Conservation (phyloP, 2,113 vertebrate species). For the Megaptera novaeangliae region DNA sequence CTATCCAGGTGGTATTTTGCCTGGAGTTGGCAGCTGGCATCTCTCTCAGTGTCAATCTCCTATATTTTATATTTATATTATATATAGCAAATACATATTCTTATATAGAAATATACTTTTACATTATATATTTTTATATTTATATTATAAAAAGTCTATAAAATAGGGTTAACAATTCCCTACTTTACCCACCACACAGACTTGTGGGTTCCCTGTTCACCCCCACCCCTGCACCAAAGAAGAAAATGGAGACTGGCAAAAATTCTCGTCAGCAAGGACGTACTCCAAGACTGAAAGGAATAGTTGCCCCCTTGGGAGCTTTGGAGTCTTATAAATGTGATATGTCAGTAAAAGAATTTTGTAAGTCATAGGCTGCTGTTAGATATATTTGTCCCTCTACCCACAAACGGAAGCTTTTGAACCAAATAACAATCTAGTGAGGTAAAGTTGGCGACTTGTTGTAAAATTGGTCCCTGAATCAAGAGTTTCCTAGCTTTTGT, state of each 20-base stretch:
- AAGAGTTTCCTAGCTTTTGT: constrained; percentile 19
- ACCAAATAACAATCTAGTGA: not conserved
- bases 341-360: not conserved
- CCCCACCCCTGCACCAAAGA: not conserved
- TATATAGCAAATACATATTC: not conserved
- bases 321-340: not conserved
- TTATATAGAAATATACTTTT: not conserved
- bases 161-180: not conserved
- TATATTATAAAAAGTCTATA: not conserved
- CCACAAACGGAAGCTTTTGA: not conserved
- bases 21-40: not conserved
- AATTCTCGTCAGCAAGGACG: not conserved
- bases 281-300: not conserved
- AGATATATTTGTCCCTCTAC: not conserved
- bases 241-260: not conserved
- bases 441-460: constrained; percentile 5
- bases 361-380: not conserved
- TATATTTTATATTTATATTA: not conserved
- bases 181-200: not conserved
- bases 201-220: not conserved
- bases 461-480: constrained; percentile 6
- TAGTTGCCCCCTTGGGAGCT: not conserved
- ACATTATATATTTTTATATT: not conserved
- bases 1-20: not conserved
- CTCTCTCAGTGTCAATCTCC: not conserved